phyloP scores from a whole-genome alignment of 2,113 vertebrate species.

The Melanotaenia duboulayi region DNA sequence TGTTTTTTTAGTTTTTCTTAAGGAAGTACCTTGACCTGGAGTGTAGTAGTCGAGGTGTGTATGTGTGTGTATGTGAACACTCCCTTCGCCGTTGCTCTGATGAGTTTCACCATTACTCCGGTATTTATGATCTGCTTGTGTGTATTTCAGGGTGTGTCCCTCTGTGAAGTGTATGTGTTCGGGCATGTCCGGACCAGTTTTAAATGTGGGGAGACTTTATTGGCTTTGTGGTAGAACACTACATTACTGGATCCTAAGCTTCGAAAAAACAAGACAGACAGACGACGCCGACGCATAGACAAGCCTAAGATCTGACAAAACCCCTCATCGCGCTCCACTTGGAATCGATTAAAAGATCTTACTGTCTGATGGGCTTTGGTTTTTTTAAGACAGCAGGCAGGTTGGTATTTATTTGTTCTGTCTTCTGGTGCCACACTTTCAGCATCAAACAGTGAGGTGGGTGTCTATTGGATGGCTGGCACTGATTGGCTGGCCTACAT shows the following conservation, averaged over 20 bases:
- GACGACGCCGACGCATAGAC: slow-evolving; percentile 4
- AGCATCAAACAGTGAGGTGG: slow-evolving; percentile 52
- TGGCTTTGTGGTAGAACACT: slow-evolving; percentile 51
- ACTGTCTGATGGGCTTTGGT: slow-evolving; percentile 56
- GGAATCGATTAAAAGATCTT: slow-evolving; percentile 45
- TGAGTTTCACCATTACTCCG: slow-evolving; percentile 61
- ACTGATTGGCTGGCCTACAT: slow-evolving; percentile 70
- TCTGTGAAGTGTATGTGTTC: slow-evolving; percentile 20
- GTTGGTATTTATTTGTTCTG: slow-evolving; percentile 63
- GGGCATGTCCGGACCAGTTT: slow-evolving; percentile 66
- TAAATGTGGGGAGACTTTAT: slow-evolving; percentile 50
- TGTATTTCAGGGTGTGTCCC: slow-evolving; percentile 58
- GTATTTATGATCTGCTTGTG: slow-evolving; percentile 70
- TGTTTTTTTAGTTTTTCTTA: background rate
- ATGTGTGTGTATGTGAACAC: slow-evolving; percentile 19
- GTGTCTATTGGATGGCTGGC: slow-evolving; percentile 15
- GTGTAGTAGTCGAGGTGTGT: slow-evolving; percentile 52
- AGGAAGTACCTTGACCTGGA: slow-evolving; percentile 50
- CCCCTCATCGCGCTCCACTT: slow-evolving; percentile 38
- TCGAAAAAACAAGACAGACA: slow-evolving; percentile 46
- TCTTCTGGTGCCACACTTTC: slow-evolving; percentile 49
- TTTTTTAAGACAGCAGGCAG: slow-evolving; percentile 57
- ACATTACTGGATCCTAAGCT: slow-evolving; percentile 49
- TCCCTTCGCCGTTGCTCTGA: slow-evolving; percentile 54
- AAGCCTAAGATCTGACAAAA: slow-evolving; percentile 43